phyloP scores from a whole-genome alignment of 1,140 invertebrate species.

The Aradophagus sp. region DNA sequence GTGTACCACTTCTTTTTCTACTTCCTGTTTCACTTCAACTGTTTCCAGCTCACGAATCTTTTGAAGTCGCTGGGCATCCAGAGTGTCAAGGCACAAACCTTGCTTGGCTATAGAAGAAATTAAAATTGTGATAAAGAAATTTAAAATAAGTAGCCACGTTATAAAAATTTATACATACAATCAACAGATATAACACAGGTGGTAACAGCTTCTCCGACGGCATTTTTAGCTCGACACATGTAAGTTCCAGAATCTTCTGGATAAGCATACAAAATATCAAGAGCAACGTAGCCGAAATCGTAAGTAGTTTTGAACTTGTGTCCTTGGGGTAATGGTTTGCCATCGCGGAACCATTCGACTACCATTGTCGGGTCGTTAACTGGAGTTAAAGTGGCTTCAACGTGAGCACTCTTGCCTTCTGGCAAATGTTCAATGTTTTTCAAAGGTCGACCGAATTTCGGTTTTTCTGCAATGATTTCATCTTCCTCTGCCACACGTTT shows the following conservation, averaged over 20 bases:
- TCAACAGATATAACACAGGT: conserved; percentile 90
- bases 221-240: conserved; percentile 95
- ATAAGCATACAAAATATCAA: conserved; percentile 95
- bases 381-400: conserved; percentile 95
- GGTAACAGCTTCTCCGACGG: conserved; percentile 93
- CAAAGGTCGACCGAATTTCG: conserved; percentile 90
- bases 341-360: conserved; percentile 97
- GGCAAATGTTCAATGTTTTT: conserved; percentile 87
- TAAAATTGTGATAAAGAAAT: not conserved
- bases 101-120: conserved; percentile 80
- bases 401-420: conserved; percentile 93
- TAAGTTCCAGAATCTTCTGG: conserved; percentile 95
- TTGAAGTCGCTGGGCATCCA: conserved; percentile 90
- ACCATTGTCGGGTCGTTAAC: conserved; percentile 96
- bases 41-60: conserved; percentile 93
- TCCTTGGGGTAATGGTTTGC: conserved; percentile 89
- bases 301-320: conserved; percentile 94
- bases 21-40: conserved; percentile 83
- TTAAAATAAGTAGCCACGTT: not conserved
- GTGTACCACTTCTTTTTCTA: conserved; percentile 84
- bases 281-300: conserved; percentile 96
- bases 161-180: conserved; percentile 87
- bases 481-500: conserved; percentile 84
- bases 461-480: conserved; percentile 85
- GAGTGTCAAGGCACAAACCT: conserved; percentile 88